These are phyloP conservation scores for Panurus biarmicus DNA, from an alignment of 2,113 vertebrate species.

Conservation along the genomic window DNA sequence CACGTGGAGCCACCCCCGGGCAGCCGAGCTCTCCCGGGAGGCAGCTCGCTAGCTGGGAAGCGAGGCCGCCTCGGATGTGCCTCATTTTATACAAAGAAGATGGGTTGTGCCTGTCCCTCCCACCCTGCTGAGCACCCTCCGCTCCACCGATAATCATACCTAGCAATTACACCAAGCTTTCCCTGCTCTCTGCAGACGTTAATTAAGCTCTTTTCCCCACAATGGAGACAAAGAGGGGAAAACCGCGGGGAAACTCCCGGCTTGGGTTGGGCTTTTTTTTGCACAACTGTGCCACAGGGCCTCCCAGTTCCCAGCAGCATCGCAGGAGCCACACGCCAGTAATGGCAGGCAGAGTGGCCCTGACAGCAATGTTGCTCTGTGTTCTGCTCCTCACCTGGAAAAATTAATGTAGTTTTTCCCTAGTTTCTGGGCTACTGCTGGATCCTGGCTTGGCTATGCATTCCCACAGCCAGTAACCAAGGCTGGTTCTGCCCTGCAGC, in stretches of 20 bases:
- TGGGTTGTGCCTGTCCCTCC: slow-evolving; percentile 40
- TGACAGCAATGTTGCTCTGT: accelerated
- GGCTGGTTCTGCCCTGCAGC: not conserved
- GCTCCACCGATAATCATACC: slow-evolving; percentile 16
- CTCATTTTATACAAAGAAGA: slow-evolving; percentile 21
- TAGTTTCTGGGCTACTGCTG: not conserved
- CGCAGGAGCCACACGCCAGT: accelerated
- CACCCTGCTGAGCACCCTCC: slow-evolving; percentile 29
- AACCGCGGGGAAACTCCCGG: not conserved
- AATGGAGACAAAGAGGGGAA: slow-evolving; percentile 40
- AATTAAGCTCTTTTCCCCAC: slow-evolving; percentile 22
- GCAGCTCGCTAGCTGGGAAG: not conserved
- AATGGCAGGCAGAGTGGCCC: not conserved
- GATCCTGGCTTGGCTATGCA: accelerated
- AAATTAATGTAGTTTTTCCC: not conserved
- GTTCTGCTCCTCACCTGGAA: not conserved
- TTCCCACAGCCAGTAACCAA: accelerated
- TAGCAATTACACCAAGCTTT: slow-evolving; percentile 37
- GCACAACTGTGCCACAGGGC: not conserved
- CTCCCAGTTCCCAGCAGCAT: not conserved
- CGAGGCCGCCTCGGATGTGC: not conserved
- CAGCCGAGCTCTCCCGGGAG: not conserved
- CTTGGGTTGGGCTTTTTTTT: not conserved
- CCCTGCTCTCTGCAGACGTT: slow-evolving; percentile 6
- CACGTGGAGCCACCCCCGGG: not conserved